These are phyloP conservation scores for Coryphaenoides rupestris DNA, from an alignment of 2,113 vertebrate species.

Conservation along the genomic window DNA sequence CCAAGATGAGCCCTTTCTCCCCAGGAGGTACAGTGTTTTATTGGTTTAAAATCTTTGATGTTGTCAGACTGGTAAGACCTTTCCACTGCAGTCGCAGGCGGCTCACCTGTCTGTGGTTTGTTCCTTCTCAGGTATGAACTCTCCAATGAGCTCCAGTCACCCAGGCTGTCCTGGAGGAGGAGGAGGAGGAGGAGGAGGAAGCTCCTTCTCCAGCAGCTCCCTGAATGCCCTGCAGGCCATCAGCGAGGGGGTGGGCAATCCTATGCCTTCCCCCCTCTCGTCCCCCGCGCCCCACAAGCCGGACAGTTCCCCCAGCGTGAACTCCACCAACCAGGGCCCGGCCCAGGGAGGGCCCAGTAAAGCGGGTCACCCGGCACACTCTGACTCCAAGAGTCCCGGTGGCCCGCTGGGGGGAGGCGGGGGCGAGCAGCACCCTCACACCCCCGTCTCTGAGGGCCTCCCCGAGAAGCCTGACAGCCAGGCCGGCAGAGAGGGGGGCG, in stretches of 20 bases:
- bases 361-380: conserved; percentile 71
- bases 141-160: conserved; percentile 84
- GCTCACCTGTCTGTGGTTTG: conserved; percentile 1
- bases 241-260: conserved; percentile 94
- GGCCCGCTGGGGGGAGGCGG: conserved; percentile 72
- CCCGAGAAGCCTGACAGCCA: conserved; percentile 85
- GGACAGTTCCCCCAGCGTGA: conserved; percentile 86
- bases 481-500: conserved; percentile 75
- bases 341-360: conserved; percentile 58
- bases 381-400: conserved; percentile 87
- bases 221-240: conserved; percentile 97
- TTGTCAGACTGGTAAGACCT: too few relatives aligned
- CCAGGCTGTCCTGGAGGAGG: conserved; percentile 65
- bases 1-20: conserved; percentile 92
- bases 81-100: not conserved
- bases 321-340: conserved; percentile 58
- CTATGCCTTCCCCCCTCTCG: conserved; percentile 85
- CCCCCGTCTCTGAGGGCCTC: conserved; percentile 79
- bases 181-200: conserved; percentile 59
- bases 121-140: conserved; percentile 80
- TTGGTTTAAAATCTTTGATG: too few relatives aligned
- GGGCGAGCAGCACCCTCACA: conserved; percentile 52
- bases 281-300: conserved; percentile 84
- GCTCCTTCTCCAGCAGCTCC: conserved; percentile 92
- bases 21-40: conserved; percentile 80